Evolutionary conservation across 2,888 invertebrate genomes (phyloP), one percentile per base, ranked within the genome.

Genomic region (Campoletis raptor): DNA sequence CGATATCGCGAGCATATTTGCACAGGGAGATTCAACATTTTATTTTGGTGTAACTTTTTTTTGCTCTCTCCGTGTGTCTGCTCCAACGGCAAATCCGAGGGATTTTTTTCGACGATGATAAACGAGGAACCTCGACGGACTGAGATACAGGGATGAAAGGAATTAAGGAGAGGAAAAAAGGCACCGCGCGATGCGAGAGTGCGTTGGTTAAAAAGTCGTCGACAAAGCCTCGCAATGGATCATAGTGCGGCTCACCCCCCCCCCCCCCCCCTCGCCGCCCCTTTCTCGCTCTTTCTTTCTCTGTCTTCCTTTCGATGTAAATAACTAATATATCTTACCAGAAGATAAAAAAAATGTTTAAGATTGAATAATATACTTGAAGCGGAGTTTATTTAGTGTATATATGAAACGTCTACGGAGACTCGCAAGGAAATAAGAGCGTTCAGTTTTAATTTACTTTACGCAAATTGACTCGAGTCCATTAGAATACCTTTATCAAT

Each of bases 201-300:
- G 40, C 77, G 54, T 40, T 52, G 81, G 73, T 81, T 81, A 81
- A 86, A 86, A 83, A 83, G 81, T 83, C 83, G 66, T 81, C 69
- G 81, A 86, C 81, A 73, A 82, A 78, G 80, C 67, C 66, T 18
- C 36, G 67, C 83, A 78, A 83, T 83, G 72, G 67, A 77, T 86
- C 83, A 82, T 81, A 40, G 67, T 36, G n/a, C 21, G 42, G 52
- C 37, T 15, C 30, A 36, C 61, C 48, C 21, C 48, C 36, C 67
- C 52, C 66, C 61, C 57, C 30, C 61, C 72, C 52, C 69, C 36
- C 52, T 48, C 57, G 5, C 66, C 15, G 18, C n/a, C 24, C 24
- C n/a, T 54, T n/a, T 54, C 8, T 54, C 18, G 42, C 64, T 12
- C 61, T 24, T 57, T 42, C 72, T 67, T 45, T 42, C 52, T 78